Conservation (phyloP, 2,797 vertebrate genomes). For the Anabacerthia variegaticeps region DNA sequence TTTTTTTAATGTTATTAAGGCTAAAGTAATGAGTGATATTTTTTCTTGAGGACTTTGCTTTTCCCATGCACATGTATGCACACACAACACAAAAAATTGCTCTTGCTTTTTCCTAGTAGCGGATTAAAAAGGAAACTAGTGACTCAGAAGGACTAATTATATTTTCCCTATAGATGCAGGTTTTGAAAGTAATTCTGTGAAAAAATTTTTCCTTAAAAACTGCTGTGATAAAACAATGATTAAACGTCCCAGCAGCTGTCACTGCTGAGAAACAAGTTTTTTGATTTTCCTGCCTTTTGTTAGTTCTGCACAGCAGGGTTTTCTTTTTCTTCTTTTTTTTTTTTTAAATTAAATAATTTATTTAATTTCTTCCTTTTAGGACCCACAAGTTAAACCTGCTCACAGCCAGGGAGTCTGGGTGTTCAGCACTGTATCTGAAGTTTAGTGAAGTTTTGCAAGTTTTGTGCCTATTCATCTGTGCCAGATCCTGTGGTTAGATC, state of each 20-base stretch:
- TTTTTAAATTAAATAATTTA: neutral
- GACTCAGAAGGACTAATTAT: neutral
- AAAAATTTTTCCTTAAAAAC: neutral
- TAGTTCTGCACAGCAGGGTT: neutral
- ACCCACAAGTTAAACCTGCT: neutral
- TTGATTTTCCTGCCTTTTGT: neutral
- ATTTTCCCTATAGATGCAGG: neutral
- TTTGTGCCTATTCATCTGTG: neutral
- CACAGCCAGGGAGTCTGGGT: neutral
- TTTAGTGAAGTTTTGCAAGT: neutral
- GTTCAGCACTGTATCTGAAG: neutral
- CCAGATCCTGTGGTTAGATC: neutral
- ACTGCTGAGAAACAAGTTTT: neutral
- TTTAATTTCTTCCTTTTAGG: neutral
- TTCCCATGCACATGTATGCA: accelerated
- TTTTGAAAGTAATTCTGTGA: neutral
- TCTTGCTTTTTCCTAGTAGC: neutral
- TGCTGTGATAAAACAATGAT: neutral
- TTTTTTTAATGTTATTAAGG: neutral
- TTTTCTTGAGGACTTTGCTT: neutral
- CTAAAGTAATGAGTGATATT: neutral
- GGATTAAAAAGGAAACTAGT: neutral
- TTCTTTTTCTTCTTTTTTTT: neutral
- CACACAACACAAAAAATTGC: neutral
- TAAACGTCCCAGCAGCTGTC: neutral